phyloP scores from a whole-genome alignment of 2,113 vertebrate species.

The Ceyx melanurus region DNA sequence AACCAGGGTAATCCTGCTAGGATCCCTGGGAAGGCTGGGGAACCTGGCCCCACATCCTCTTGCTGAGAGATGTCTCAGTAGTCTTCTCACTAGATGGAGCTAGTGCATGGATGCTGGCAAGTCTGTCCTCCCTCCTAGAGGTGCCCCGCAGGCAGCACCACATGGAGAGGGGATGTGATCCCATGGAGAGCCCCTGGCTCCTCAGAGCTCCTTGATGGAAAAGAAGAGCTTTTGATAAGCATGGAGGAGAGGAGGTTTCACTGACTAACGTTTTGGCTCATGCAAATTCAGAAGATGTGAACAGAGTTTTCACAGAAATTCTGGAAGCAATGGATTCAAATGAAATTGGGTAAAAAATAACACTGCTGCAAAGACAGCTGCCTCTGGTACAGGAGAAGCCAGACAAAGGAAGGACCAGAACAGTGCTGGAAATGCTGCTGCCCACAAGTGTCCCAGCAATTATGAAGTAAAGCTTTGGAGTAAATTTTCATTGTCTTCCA shows the following conservation, averaged over 20 bases:
- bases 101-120: slow-evolving; percentile 13
- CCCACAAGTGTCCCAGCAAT: not conserved
- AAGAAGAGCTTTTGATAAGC: not conserved
- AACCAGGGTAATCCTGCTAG: not conserved
- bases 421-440: not conserved
- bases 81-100: slow-evolving; percentile 61
- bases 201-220: not conserved
- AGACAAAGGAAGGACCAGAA: not conserved
- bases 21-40: fast-evolving
- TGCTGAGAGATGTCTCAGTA: fast-evolving
- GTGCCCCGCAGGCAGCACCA: not conserved
- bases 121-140: not conserved
- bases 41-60: not conserved
- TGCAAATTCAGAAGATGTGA: not conserved
- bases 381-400: not conserved
- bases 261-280: slow-evolving; percentile 2
- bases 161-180: not conserved
- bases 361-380: not conserved
- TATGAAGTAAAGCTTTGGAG: slow-evolving; percentile 37
- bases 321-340: not conserved
- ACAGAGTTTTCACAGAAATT: not conserved
- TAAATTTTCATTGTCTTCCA: slow-evolving; percentile 46
- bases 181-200: not conserved
- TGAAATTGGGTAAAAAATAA: not conserved
- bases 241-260: not conserved